These are phyloP conservation scores for Phengaris alcon DNA, from an alignment of 2,888 invertebrate genomes.

Conservation along the genomic window DNA sequence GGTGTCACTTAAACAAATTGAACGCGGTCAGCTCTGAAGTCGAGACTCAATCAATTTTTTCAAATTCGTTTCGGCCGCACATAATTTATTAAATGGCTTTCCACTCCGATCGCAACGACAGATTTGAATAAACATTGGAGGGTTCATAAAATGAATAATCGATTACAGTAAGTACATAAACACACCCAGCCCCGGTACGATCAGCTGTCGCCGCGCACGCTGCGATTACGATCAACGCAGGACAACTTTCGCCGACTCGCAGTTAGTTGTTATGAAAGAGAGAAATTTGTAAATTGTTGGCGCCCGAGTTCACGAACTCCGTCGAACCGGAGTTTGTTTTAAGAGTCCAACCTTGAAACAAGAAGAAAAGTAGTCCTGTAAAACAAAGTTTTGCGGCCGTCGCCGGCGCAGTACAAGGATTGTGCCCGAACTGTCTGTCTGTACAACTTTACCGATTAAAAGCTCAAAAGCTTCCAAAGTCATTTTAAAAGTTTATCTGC, in stretches of 20 bases:
- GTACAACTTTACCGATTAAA: slow-evolving; percentile 81
- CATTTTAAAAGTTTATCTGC: slow-evolving; percentile 81
- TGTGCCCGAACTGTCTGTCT: slow-evolving; percentile 80
- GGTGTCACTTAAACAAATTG: slow-evolving; percentile 79
- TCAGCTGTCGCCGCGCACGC: slow-evolving; percentile 78
- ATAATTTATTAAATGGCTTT: neutral
- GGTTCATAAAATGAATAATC: neutral
- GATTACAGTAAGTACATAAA: slow-evolving; percentile 39
- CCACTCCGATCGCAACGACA: neutral
- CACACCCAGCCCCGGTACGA: slow-evolving; percentile 55
- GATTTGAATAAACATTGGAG: neutral
- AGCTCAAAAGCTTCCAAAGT: slow-evolving; percentile 81
- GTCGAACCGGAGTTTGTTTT: slow-evolving; percentile 81
- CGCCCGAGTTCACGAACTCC: slow-evolving; percentile 81
- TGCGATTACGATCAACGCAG: slow-evolving; percentile 81
- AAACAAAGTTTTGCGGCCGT: slow-evolving; percentile 81
- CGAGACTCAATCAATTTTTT: neutral
- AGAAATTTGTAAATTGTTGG: slow-evolving; percentile 82
- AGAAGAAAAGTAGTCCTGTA: slow-evolving; percentile 81
- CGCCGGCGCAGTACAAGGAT: slow-evolving; percentile 81
- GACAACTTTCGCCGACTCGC: slow-evolving; percentile 80
- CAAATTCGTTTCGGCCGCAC: neutral
- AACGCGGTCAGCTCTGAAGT: slow-evolving; percentile 37
- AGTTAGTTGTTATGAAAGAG: slow-evolving; percentile 81
- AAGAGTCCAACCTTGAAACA: slow-evolving; percentile 82